Percentiles rank a stretch among this genome's conserved stretches.
These are phyloP conservation scores for Esox lucius DNA, from an alignment of 2,797 vertebrate genomes.

Conservation along the genomic window DNA sequence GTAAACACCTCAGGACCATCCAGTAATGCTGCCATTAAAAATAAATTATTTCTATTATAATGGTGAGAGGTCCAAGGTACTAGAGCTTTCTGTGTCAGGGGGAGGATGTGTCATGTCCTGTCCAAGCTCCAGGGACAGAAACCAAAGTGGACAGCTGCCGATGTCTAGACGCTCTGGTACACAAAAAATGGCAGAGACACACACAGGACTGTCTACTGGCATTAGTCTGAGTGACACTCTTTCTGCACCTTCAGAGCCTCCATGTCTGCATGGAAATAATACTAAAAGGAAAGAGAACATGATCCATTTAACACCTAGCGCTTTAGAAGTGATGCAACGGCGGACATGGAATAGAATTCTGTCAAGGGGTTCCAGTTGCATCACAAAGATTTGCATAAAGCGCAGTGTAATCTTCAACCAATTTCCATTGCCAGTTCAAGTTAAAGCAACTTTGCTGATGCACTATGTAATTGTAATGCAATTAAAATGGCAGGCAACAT, in stretches of 20 bases:
- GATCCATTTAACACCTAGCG: neutral
- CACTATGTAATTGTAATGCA: too few relatives aligned
- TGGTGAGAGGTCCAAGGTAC: neutral
- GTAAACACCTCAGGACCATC: constrained; percentile 52
- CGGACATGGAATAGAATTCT: neutral
- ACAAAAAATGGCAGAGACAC: constrained; percentile 67
- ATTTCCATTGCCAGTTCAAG: too few relatives aligned
- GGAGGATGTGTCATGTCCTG: constrained; percentile 60
- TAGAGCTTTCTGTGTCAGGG: constrained; percentile 56
- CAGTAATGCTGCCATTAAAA: constrained; percentile 10
- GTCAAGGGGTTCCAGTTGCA: neutral
- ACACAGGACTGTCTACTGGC: constrained; percentile 57
- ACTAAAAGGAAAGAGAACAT: constrained; percentile 28
- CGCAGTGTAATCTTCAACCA: too few relatives aligned
- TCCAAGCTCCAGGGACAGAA: constrained; percentile 57
- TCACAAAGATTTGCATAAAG: neutral
- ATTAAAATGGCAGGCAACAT: too few relatives aligned
- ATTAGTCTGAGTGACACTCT: constrained; percentile 70
- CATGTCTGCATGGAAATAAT: constrained; percentile 52
- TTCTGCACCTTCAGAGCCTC: constrained; percentile 40
- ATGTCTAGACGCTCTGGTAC: constrained; percentile 60
- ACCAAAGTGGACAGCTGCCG: constrained; percentile 70
- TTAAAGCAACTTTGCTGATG: too few relatives aligned
- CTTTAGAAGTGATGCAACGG: constrained; percentile 11
- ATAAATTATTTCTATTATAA: neutral